Evolutionary conservation across 1,140 invertebrate genomes (phyloP), one percentile per base, ranked within the genome.

Genomic region (Cydia amplana): DNA sequence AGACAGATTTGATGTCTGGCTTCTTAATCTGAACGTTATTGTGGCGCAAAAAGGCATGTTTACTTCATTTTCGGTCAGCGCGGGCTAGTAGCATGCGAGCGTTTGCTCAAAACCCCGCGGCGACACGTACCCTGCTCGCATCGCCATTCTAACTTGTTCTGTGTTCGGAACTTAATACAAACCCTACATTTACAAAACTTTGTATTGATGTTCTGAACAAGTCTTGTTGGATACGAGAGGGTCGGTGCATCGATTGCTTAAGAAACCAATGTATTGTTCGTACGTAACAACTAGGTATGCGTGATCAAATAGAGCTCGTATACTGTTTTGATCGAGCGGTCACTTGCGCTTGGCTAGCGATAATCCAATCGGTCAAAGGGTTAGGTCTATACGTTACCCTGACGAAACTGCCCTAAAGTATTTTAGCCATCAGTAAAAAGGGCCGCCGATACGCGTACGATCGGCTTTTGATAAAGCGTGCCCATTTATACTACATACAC

Each of bases 401-500:
- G 9, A 70, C 32, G 28, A n/a, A 70, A 70, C 65, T 36, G 25
- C 28, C 28, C 18, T 70, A 36, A 70, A 70, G 65, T 36, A 70
- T 70, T 36, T 70, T 10, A 70, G 65, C 6, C 65, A 70, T 70
- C 28, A 18, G 65, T 70, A 36, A 70, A 67, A 70, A 70, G 28
- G n/a, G 16, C 65, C 28, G 32, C 28, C 28, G 65, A 70, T 70
- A 70, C 65, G 65, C 65, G 32, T 36, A 36, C 65, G 65, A 70
- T 70, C 65, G 65, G 65, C n/a, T 70, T 18, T 70, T 70, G 65
- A 70, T 70, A 70, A 70, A 70, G 65, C 65, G 65, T 6, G 7
- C 65, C 65, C 65, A 70, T 70, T 70, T 70, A 70, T 70, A 70
- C 28, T 36, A 43, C 40, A 14, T 36, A 67, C 65, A 70, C 65